Evolutionary conservation across 1,140 invertebrate genomes (phyloP).

Genomic region (Scaptomyza graminum): DNA sequence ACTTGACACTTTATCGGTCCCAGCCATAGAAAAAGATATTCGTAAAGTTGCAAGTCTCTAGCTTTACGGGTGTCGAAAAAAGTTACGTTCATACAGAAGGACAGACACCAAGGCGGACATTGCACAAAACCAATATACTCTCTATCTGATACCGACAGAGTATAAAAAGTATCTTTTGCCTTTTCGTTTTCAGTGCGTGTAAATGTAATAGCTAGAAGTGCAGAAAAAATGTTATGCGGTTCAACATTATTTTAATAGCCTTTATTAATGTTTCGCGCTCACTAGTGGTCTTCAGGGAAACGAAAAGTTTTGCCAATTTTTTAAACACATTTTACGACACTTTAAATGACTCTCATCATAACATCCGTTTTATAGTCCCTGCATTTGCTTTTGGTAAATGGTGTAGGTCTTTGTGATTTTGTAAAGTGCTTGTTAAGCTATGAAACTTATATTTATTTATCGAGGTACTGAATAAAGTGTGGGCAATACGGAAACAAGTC

Average conservation of each 20-base stretch:
- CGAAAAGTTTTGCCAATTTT: constrained; percentile 13
- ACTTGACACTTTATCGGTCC: too few species aligned
- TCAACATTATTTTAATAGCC: constrained; percentile 68
- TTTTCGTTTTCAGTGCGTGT: constrained; percentile 1
- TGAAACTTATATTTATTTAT: constrained; percentile 12
- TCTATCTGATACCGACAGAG: too few species aligned
- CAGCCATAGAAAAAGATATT: too few species aligned
- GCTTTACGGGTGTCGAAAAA: too few species aligned
- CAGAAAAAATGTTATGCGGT: constrained; percentile 63
- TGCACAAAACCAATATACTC: too few species aligned
- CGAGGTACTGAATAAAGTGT: background rate
- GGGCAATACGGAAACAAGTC: background rate
- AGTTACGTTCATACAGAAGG: too few species aligned
- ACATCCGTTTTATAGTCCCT: constrained; percentile 52
- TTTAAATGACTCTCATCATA: constrained; percentile 61
- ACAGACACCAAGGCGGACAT: too few species aligned
- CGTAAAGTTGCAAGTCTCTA: too few species aligned
- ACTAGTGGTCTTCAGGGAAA: background rate
- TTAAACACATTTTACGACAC: constrained; percentile 69
- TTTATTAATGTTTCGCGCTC: constrained; percentile 15
- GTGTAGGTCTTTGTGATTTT: constrained; percentile 23
- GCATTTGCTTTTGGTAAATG: constrained; percentile 57
- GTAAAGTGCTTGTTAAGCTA: constrained; percentile 37
- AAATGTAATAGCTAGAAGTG: constrained; percentile 56
- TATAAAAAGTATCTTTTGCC: too few species aligned